Evolutionary conservation across 1,140 invertebrate genomes (phyloP).

Genomic region (Drosophila santomea): DNA sequence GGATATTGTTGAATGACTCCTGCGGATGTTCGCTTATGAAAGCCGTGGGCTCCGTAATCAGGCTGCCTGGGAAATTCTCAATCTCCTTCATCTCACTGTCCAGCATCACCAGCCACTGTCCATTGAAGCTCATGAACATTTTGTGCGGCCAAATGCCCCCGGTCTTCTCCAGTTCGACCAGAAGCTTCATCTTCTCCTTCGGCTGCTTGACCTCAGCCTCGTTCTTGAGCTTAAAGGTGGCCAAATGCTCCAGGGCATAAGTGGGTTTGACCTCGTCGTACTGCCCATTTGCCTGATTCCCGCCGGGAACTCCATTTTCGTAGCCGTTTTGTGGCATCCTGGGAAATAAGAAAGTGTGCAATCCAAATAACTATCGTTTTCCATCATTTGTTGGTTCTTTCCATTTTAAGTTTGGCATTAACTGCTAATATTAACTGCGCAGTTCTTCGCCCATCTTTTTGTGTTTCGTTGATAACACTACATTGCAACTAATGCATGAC

Average conservation of each 20-base stretch:
- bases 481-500: constrained; percentile 1
- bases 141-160: constrained; percentile 80
- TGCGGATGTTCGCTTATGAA: constrained; percentile 75
- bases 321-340: constrained; percentile 76
- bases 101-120: constrained; percentile 81
- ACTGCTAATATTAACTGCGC: constrained; percentile 7
- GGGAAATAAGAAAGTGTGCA: not conserved
- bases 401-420: not conserved
- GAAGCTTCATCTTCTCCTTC: constrained; percentile 78
- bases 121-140: constrained; percentile 81
- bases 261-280: constrained; percentile 72
- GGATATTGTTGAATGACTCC: constrained; percentile 73
- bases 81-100: constrained; percentile 80
- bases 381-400: not conserved
- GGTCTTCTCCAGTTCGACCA: constrained; percentile 74
- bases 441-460: not conserved
- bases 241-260: constrained; percentile 78
- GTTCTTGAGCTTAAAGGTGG: constrained; percentile 77
- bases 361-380: not conserved
- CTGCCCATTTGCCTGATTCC: constrained; percentile 27
- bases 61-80: constrained; percentile 76
- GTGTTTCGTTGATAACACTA: constrained; percentile 22
- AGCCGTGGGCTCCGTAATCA: constrained; percentile 76
- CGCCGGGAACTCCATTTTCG: constrained; percentile 61
- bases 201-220: constrained; percentile 70